A percentile compares a stretch with the other conserved stretches of the same genome.
phyloP scores from a whole-genome alignment of 1,140 invertebrate species.

The Gerris buenoi region DNA sequence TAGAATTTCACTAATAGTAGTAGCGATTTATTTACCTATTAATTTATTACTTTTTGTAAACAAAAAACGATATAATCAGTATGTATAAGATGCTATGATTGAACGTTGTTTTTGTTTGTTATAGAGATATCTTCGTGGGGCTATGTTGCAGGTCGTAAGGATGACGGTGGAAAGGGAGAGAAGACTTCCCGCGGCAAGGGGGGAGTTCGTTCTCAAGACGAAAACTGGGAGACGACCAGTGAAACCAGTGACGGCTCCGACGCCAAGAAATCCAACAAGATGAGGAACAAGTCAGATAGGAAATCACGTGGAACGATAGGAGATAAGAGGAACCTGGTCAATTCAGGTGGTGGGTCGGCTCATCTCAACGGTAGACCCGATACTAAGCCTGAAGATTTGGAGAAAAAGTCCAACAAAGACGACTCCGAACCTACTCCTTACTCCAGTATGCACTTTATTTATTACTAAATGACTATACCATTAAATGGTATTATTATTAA shows the following conservation, averaged over 20 bases:
- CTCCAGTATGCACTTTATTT: neutral
- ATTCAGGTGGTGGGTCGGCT: neutral
- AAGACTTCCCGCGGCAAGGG: too few relatives aligned
- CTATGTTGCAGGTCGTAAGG: too few relatives aligned
- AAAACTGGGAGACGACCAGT: constrained; percentile 51
- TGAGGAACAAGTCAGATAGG: constrained; percentile 9
- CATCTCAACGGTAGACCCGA: neutral
- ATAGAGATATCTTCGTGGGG: too few relatives aligned
- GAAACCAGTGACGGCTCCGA: constrained; percentile 44
- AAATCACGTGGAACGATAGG: neutral
- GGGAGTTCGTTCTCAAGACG: constrained; percentile 20
- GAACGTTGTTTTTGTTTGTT: too few relatives aligned
- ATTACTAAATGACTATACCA: too few relatives aligned
- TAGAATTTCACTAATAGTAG: too few relatives aligned
- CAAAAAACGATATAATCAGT: too few relatives aligned
- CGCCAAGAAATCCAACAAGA: constrained; percentile 22
- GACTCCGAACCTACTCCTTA: neutral
- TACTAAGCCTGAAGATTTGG: neutral
- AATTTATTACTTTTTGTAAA: too few relatives aligned
- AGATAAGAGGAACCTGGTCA: neutral
- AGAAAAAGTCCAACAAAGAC: neutral
- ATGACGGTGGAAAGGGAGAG: too few relatives aligned
- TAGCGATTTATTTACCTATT: too few relatives aligned
- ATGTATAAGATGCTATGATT: too few relatives aligned
- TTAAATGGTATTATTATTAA: too few relatives aligned